Base-by-base conservation (phyloP, 1,140 invertebrate species). In the Zaprionus africanus region DNA sequence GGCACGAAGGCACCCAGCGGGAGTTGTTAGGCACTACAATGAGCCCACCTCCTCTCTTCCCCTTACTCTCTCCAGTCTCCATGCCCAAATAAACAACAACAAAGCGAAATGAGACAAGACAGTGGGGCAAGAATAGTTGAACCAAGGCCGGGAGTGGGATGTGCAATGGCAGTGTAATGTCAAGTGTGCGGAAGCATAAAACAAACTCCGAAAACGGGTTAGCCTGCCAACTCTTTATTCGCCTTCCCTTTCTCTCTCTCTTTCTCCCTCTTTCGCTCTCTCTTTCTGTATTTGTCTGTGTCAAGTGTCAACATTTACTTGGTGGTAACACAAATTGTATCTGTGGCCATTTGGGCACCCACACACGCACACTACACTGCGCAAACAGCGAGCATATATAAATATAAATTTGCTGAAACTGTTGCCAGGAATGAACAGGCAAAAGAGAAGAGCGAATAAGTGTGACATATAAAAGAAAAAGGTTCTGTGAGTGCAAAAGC, bases 261-360 rank as follows among this genome's bases (percentile, higher is more conserved):
- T 1, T 34, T 36, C 12, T 54, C 46, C 11, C 53, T 51, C 26
- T 61, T 28, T 64, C 56, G 53, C 15, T 43, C 11, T 9, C 49
- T 59, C 19, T 46, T 46, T 78, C 51, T 74, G 59, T 90, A 90
- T 90, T 90, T 90, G 85, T 90, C 86, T 82, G 79, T 85, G 86
- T 82, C 86, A 90, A 90, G 85, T 90, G 82, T 90, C 85, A 90
- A 90, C 85, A 90, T 90, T 90, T 90, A 90, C 85, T 90, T 75
- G 81, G 72, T 90, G 85, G 83, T 77, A 90, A 82, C 85, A 90
- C 85, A 90, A 90, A 90, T 85, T 90, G 85, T 90, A 80, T 83
- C 76, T 90, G 85, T 75, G 85, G 79, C 79, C 86, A 80, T 90
- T 90, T 73, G 54, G 41, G 31, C 76, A 76, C 61, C 64, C 72